Conservation (phyloP, 2,797 vertebrate species). For the Sternarchorhynchus goeldii region DNA sequence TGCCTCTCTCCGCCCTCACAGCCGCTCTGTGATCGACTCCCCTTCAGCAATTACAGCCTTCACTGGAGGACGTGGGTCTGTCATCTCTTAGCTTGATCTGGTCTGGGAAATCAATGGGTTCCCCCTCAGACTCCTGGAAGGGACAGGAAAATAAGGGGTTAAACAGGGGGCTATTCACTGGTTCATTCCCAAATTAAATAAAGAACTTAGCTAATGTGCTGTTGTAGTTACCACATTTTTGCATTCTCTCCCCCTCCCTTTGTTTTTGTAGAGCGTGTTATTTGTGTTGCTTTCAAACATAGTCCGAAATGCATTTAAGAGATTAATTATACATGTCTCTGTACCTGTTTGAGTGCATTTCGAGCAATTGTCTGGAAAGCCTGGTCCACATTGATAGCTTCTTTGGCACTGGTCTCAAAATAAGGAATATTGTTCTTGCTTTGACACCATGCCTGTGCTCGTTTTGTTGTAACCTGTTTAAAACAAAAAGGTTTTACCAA, state of each 20-base stretch:
- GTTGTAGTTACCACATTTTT: too few relatives aligned
- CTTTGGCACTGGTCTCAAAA: constrained; percentile 68
- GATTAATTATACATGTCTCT: neutral
- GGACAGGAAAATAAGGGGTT: neutral
- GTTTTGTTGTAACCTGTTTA: constrained; percentile 60
- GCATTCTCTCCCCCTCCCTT: too few relatives aligned
- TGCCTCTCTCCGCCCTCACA: constrained; percentile 11
- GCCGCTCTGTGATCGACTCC: constrained; percentile 8
- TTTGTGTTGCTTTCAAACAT: neutral
- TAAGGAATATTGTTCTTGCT: constrained; percentile 66
- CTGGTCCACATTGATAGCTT: constrained; percentile 66
- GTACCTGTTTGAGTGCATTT: constrained; percentile 66
- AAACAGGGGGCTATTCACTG: neutral
- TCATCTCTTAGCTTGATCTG: constrained; percentile 64
- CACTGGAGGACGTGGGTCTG: constrained; percentile 49
- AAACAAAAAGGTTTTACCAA: neutral
- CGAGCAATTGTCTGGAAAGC: constrained; percentile 66
- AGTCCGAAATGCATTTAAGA: neutral
- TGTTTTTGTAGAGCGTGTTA: too few relatives aligned
- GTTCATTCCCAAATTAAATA: neutral
- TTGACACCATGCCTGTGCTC: constrained; percentile 65
- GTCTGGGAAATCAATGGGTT: constrained; percentile 62
- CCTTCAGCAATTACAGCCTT: constrained; percentile 60
- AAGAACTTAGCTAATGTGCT: too few relatives aligned
- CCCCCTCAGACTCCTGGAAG: constrained; percentile 60